Evolutionary conservation across 2,888 invertebrate species (phyloP), one percentile per base, ranked within the genome.

Genomic region (Nomada fucata): DNA sequence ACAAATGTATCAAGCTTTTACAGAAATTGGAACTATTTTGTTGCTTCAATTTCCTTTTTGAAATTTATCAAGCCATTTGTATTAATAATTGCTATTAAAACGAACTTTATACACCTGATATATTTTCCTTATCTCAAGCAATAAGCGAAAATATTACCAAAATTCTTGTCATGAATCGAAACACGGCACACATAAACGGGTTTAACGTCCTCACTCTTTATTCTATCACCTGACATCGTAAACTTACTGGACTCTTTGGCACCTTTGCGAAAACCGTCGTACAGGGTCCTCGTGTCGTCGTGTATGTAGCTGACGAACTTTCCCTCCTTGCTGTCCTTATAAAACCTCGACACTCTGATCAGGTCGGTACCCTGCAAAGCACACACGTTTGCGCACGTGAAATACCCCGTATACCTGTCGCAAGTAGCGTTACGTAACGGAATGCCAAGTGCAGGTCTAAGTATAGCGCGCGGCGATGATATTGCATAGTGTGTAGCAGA

Each of bases 211-310:
- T 29, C 29, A 29, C 29, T 36, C 36, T 36, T 36, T 36, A 36
- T 36, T 36, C 36, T 7, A 36, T 36, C 36, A 36, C 9, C 18
- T 42, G 1, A 36, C 10, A 13, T 18, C 36, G 11, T 3, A 1
- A 15, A 95, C 96, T 96, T 94, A 97, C 97, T 98, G 92, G 98
- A 98, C 94, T 97, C 97, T 94, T 97, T 97, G 90, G 98, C 97
- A 85, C 99, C 99, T 93, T 97, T 96, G 88, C 98, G 96, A 94
- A 98, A 98, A 86, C 97, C 96, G 90, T 98, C 98, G 94, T 97
- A 98, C 55, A 98, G 94, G 70, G 99, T 99, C 92, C 96, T 96
- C 75, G 97, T 97, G 94, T 98, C 98, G 91, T 98, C 97, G 93
- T 97, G 97, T 85, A 98, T 95, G 93, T 96, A 98, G 92, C 96